phyloP scores from a whole-genome alignment of 2,113 vertebrate species.

The Pelecanus crispus region DNA sequence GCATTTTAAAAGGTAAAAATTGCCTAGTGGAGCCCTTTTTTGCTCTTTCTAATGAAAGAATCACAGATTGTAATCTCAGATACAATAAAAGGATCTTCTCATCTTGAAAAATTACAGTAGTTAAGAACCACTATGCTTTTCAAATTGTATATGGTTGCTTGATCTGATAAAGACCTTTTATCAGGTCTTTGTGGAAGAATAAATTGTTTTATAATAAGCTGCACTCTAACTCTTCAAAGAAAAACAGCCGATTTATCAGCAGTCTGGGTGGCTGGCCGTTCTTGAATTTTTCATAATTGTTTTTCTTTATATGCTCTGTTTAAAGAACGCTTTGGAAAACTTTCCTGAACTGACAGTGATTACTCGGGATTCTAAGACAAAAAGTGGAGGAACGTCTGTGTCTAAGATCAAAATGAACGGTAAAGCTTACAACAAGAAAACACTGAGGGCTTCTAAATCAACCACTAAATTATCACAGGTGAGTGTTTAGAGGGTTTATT shows the following conservation, averaged over 20 bases:
- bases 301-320: constrained; percentile 42
- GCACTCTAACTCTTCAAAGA: background rate
- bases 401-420: constrained; percentile 95
- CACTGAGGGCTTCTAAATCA: constrained; percentile 88
- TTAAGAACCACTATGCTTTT: background rate
- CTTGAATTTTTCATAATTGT: background rate
- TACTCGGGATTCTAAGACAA: constrained; percentile 83
- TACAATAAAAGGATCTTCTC: background rate
- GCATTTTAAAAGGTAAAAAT: background rate
- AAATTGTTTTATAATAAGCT: background rate
- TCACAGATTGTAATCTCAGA: background rate
- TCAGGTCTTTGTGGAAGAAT: background rate
- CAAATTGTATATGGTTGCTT: background rate
- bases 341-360: constrained; percentile 94
- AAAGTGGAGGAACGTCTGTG: constrained; percentile 80
- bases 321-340: constrained; percentile 90
- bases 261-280: background rate
- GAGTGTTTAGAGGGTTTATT: constrained; percentile 30
- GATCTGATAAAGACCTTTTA: background rate
- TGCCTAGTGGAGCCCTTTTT: background rate
- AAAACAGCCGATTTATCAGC: background rate
- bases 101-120: background rate
- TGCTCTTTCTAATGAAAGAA: background rate
- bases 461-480: constrained; percentile 89
- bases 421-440: constrained; percentile 94